These are phyloP conservation scores for Tipula vernalis DNA, from an alignment of 2,888 invertebrate species.

Conservation along the genomic window DNA sequence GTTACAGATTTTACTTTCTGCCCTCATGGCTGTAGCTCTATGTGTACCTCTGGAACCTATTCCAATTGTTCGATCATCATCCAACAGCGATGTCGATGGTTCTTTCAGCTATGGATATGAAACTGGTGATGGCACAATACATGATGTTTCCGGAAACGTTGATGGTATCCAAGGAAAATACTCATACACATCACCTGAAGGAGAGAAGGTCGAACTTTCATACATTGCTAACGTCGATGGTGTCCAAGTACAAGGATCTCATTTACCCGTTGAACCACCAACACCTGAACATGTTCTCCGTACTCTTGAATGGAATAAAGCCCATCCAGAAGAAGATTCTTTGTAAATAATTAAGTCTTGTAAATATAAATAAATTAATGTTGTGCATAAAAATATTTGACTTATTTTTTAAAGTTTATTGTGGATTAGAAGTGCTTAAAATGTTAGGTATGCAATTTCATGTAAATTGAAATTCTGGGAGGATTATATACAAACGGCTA, in stretches of 20 bases:
- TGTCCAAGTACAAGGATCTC: background rate
- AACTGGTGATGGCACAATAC: background rate
- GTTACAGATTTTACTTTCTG: background rate
- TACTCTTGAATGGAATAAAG: constrained; percentile 10
- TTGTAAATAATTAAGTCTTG: background rate
- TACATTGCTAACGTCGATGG: background rate
- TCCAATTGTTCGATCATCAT: background rate
- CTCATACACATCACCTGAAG: constrained; percentile 9
- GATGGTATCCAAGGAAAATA: background rate
- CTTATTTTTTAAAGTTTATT: background rate
- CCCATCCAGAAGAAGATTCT: background rate
- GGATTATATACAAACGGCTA: too few relatives aligned
- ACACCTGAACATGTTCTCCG: background rate
- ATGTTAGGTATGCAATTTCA: too few relatives aligned
- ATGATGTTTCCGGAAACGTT: background rate
- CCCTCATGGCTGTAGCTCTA: background rate
- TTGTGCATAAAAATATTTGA: background rate
- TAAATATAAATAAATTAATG: background rate
- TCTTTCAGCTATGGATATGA: background rate
- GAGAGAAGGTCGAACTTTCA: background rate
- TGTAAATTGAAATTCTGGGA: too few relatives aligned
- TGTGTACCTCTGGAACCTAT: background rate
- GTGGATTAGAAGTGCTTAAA: too few relatives aligned
- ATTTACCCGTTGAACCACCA: background rate
- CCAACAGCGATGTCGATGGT: background rate